These are phyloP conservation scores for Orussus abietinus DNA, from an alignment of 1,140 invertebrate genomes.

Conservation along the genomic window DNA sequence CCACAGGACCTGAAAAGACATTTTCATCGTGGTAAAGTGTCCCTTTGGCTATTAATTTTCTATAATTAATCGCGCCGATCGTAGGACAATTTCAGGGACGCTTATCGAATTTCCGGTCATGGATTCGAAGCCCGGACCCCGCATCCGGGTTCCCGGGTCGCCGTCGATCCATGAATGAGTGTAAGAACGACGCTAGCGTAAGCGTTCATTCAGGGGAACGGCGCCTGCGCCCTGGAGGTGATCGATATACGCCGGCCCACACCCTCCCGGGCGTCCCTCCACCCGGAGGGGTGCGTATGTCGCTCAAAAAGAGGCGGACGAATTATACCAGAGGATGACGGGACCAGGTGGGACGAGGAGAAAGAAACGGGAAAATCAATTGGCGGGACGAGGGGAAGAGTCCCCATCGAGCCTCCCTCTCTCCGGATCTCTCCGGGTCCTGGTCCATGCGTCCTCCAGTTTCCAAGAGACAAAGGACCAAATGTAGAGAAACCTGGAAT, in stretches of 20 bases:
- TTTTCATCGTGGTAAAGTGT: too few relatives aligned
- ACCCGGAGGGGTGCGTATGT: too few relatives aligned
- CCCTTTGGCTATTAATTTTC: too few relatives aligned
- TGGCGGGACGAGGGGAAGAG: background rate
- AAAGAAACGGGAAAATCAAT: background rate
- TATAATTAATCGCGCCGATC: background rate
- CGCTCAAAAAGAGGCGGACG: too few relatives aligned
- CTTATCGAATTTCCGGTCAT: slow-evolving; percentile 11
- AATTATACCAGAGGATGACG: slow-evolving; percentile 5
- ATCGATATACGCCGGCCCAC: slow-evolving; percentile 40
- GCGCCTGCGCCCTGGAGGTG: slow-evolving; percentile 33
- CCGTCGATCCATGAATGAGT: slow-evolving; percentile 38
- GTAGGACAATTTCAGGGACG: slow-evolving; percentile 7
- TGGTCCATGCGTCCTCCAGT: too few relatives aligned
- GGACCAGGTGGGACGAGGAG: slow-evolving; percentile 1
- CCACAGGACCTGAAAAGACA: too few relatives aligned
- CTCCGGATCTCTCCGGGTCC: too few relatives aligned
- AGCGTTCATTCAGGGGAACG: slow-evolving; percentile 37
- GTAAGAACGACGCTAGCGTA: slow-evolving; percentile 24
- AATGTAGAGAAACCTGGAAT: slow-evolving; percentile 3
- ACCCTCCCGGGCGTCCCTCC: slow-evolving; percentile 17
- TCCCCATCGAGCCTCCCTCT: too few relatives aligned
- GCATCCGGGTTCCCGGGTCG: slow-evolving; percentile 14
- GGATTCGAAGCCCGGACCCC: too few relatives aligned
- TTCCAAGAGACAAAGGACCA: slow-evolving; percentile 1